These are phyloP conservation scores for Oryzaephilus surinamensis DNA, from an alignment of 1,140 invertebrate species.

Conservation along the genomic window DNA sequence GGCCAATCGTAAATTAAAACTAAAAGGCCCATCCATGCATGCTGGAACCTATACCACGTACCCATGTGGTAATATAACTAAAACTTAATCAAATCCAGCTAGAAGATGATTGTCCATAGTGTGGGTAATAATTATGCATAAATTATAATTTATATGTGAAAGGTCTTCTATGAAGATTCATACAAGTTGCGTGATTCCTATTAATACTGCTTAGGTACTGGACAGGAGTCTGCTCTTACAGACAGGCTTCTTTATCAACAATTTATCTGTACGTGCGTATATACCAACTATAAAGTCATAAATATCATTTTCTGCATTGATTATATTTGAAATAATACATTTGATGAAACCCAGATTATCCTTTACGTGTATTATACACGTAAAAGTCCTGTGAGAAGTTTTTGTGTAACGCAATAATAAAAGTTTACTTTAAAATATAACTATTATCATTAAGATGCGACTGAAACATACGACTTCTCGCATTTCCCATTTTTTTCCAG, in stretches of 20 bases:
- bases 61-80: too few relatives aligned
- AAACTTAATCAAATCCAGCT: constrained; percentile 7
- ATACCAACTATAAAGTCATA: constrained; percentile 2
- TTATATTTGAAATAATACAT: too few relatives aligned
- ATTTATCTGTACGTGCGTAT: constrained; percentile 9
- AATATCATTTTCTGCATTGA: too few relatives aligned
- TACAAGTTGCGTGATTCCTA: constrained; percentile 5
- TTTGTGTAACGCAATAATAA: too few relatives aligned
- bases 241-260: neutral
- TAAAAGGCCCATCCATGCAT: constrained; percentile 6
- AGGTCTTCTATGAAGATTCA: constrained; percentile 7
- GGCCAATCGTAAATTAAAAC: constrained; percentile 8
- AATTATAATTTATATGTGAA: constrained; percentile 11
- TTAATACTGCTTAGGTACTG: too few relatives aligned
- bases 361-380: too few relatives aligned
- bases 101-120: neutral
- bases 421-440: too few relatives aligned
- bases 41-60: neutral
- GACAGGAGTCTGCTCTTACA: constrained; percentile 1
- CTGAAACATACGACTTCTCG: too few relatives aligned
- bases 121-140: constrained; percentile 10
- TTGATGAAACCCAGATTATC: too few relatives aligned
- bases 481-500: too few relatives aligned
- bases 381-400: too few relatives aligned
- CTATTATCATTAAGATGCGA: too few relatives aligned